Evolutionary conservation across 2,113 vertebrate genomes (phyloP).

Genomic region (Protomyctophum bolini): DNA sequence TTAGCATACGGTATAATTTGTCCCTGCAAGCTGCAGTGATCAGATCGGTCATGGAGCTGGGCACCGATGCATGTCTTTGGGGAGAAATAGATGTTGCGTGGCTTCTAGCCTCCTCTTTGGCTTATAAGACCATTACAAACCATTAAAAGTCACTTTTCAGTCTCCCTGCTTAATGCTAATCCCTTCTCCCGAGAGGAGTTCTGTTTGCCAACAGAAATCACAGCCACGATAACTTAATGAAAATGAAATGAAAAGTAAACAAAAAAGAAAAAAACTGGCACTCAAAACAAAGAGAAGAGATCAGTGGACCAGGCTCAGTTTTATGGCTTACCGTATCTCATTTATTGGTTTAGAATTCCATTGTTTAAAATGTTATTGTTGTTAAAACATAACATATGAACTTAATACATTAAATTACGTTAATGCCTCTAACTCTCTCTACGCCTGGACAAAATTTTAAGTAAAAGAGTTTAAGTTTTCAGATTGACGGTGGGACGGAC

Average conservation of each 20-base stretch:
- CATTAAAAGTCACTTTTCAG: constrained; percentile 61
- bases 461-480: constrained; percentile 3
- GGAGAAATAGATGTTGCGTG: constrained; percentile 64
- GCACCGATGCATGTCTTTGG: constrained; percentile 41
- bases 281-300: constrained; percentile 1
- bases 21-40: constrained; percentile 59
- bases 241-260: constrained; percentile 53
- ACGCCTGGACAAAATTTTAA: constrained; percentile 1
- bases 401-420: not conserved
- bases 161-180: constrained; percentile 60
- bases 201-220: constrained; percentile 60
- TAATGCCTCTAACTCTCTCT: not conserved
- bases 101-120: constrained; percentile 48
- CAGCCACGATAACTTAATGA: constrained; percentile 50
- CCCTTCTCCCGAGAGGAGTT: constrained; percentile 47
- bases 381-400: too few species aligned
- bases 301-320: not conserved
- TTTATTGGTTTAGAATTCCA: not conserved
- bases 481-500: too few species aligned
- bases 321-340: constrained; percentile 18
- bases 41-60: constrained; percentile 70
- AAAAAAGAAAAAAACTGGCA: constrained; percentile 43
- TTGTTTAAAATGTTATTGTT: not conserved
- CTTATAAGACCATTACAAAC: constrained; percentile 55
- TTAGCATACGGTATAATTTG: constrained; percentile 46